Conservation (phyloP, 1,140 invertebrate species). For the Neoseiulus cucumeris region DNA sequence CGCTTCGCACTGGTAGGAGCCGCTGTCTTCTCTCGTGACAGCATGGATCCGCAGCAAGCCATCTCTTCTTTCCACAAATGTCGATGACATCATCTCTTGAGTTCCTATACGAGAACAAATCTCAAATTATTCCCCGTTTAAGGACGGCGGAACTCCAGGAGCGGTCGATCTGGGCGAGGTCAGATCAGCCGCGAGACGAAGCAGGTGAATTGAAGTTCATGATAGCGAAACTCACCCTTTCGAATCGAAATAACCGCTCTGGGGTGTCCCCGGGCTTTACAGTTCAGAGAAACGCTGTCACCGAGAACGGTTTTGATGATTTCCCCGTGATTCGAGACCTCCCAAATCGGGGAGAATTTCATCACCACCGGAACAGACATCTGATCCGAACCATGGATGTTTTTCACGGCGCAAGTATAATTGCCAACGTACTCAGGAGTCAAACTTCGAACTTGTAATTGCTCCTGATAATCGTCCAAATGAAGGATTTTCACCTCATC, state of each 20-base stretch:
- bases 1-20: neutral
- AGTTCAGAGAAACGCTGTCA: neutral
- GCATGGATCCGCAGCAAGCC: neutral
- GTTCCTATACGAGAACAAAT: no score
- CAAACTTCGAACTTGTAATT: conserved; percentile 62
- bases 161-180: no score
- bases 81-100: no score
- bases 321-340: no score
- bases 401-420: conserved; percentile 45
- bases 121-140: no score
- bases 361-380: neutral
- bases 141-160: no score
- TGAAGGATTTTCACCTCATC: neutral
- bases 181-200: no score
- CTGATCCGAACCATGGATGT: conserved; percentile 18
- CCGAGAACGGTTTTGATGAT: neutral
- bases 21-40: neutral
- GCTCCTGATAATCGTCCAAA: conserved; percentile 50
- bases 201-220: no score
- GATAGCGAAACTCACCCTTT: neutral
- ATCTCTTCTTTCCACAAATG: no score
- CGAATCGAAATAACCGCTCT: neutral
- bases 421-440: conserved; percentile 59
- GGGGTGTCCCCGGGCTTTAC: neutral
- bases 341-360: neutral